These are phyloP conservation scores for Mus spicilegus DNA, from an alignment of 2,113 vertebrate species.

Conservation along the genomic window DNA sequence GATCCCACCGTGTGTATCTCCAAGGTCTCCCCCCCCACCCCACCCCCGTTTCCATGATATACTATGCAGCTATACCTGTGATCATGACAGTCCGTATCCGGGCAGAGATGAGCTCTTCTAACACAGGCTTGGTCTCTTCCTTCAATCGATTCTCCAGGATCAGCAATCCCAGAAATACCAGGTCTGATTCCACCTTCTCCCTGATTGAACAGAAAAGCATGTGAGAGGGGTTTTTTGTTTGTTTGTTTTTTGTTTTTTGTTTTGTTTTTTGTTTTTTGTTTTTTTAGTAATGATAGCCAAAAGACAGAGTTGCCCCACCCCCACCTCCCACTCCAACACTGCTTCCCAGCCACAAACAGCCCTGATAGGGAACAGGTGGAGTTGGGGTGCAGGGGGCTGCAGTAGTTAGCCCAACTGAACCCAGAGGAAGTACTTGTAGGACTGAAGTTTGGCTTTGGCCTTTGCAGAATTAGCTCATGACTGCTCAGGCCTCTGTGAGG, in stretches of 20 bases:
- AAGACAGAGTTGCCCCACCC: background rate
- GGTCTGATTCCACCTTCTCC: slow-evolving; percentile 86
- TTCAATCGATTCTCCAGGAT: slow-evolving; percentile 90
- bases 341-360: background rate
- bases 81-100: slow-evolving; percentile 89
- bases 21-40: background rate
- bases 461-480: background rate
- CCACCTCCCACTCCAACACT: too few species aligned
- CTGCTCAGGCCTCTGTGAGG: background rate
- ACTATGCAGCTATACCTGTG: slow-evolving; percentile 84
- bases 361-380: background rate
- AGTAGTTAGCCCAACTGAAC: background rate
- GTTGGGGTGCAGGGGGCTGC: background rate
- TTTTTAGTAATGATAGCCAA: background rate
- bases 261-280: too few species aligned
- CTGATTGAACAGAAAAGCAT: slow-evolving; percentile 71
- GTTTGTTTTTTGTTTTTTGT: too few species aligned
- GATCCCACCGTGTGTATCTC: background rate
- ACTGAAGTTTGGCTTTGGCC: background rate
- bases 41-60: background rate
- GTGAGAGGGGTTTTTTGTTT: too few species aligned
- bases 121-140: slow-evolving; percentile 85
- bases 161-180: slow-evolving; percentile 88
- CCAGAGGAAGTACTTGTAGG: background rate
- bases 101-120: slow-evolving; percentile 87